These are phyloP conservation scores for Proisotoma minuta DNA, from an alignment of 2,888 invertebrate species.

Conservation along the genomic window DNA sequence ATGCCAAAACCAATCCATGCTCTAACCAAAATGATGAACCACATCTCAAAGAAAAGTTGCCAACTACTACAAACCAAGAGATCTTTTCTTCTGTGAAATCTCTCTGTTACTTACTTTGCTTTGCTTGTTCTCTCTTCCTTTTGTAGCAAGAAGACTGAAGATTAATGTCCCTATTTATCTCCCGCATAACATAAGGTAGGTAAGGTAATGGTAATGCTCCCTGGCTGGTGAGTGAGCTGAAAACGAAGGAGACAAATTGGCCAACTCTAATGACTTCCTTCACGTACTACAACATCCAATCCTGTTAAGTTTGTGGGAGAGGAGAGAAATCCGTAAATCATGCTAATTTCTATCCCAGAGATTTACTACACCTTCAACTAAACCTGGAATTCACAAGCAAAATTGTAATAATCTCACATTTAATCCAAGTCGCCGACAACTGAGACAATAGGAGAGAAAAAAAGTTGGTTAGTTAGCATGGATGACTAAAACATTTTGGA, in stretches of 20 bases:
- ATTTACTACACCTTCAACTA: background rate
- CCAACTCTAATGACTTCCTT: conserved; percentile 32
- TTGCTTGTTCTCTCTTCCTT: no score
- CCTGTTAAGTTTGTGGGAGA: background rate
- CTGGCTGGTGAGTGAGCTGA: background rate
- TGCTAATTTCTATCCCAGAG: conserved; percentile 1
- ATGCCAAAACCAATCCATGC: background rate
- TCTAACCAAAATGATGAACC: no score
- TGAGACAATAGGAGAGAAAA: no score
- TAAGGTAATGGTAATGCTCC: background rate
- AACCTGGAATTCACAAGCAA: conserved; percentile 5
- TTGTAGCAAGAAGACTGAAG: no score
- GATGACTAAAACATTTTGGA: background rate
- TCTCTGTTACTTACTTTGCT: no score
- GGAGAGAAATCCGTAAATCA: background rate
- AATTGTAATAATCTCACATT: no score
- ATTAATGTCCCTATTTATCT: conserved; percentile 6
- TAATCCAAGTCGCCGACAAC: no score
- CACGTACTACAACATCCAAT: no score
- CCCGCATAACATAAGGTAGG: background rate
- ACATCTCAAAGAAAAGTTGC: no score
- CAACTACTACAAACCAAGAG: no score
- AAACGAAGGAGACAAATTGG: conserved; percentile 19
- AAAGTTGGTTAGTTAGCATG: background rate
- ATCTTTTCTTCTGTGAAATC: no score